Base-by-base conservation (phyloP, 2,113 vertebrate genomes). In the Hassar affinis region DNA sequence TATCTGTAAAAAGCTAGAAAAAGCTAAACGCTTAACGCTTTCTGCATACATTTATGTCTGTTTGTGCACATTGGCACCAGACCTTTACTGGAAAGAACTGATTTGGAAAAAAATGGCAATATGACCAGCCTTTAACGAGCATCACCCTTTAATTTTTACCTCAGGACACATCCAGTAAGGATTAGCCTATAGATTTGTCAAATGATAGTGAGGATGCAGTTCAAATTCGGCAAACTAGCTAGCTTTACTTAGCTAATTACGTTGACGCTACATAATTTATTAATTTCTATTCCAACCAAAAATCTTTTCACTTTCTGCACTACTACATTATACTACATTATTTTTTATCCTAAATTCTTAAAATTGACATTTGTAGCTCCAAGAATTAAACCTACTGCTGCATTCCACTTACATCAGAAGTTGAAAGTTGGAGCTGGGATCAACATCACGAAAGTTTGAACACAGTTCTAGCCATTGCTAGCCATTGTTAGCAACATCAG, bases 11-110 rank as follows among this genome's bases (percentile, higher is more conserved):
- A 35, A 38, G 33, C 25, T 75, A 25, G 42, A 38, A 51, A 45
- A 9, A 7, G 69, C 49, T 15, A 1, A 66, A 47, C 1, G 72
- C 42, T 20, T 61, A 20, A 76, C 35, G 56, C 20, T 25, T 80
- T 75, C 72, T 75, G 42, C 78, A 78, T 17, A 51, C 27, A 54
- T 79, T 56, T 62, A 35, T 30, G 59, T 62, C 81, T 52, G 71
- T 66, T 75, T 64, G 30, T 61, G 64, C 64, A 71, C 64, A 79
- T 79, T 83, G 69, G 57, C 66, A 27, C 8, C 9, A 20, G 30
- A 22, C 38, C 10, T 25, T 25, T 57, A 81, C 38, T 78, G 82
- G 72, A 30, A 78, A 52, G 5, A 59, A 81, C 72, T 78, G 72
- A 84, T 86, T 72, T 47, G 9, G 17, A 33, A 71, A 54, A 42